Evolutionary conservation across 2,113 vertebrate species (phyloP).

Genomic region (Xerus inauris): DNA sequence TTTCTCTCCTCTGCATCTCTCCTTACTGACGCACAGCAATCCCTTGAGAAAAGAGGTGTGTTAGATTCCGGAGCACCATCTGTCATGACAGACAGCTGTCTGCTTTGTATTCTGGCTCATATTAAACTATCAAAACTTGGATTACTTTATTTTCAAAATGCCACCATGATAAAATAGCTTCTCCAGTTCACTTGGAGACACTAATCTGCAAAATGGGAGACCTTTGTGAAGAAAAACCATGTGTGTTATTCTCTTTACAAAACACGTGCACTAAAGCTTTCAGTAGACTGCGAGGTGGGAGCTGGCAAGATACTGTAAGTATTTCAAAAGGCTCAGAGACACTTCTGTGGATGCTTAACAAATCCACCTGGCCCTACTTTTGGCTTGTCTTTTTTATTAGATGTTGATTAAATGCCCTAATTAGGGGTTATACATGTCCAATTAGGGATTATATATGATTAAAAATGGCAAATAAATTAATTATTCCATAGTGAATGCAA

Average conservation of each 20-base stretch:
- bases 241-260: conserved; percentile 37
- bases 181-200: background rate
- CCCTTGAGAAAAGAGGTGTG: background rate
- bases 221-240: background rate
- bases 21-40: background rate
- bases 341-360: conserved; percentile 2
- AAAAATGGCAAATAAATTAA: conserved; percentile 37
- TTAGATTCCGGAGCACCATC: background rate
- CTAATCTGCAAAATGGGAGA: conserved; percentile 42
- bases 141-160: conserved; percentile 62
- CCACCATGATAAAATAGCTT: background rate
- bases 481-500: conserved; percentile 18
- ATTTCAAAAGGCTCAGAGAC: conserved; percentile 25
- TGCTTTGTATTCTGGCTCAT: background rate
- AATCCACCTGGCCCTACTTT: background rate
- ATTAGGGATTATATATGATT: background rate
- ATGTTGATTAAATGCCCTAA: conserved; percentile 20
- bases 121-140: background rate
- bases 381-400: conserved; percentile 19
- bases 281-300: background rate
- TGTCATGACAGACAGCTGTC: background rate
- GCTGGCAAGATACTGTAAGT: conserved; percentile 13
- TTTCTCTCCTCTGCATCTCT: background rate
- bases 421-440: conserved; percentile 15
- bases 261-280: background rate